Percentiles rank a stretch among this genome's conserved stretches.
Evolutionary conservation across 2,797 vertebrate genomes (phyloP).

Genomic region (Spinus pinus): DNA sequence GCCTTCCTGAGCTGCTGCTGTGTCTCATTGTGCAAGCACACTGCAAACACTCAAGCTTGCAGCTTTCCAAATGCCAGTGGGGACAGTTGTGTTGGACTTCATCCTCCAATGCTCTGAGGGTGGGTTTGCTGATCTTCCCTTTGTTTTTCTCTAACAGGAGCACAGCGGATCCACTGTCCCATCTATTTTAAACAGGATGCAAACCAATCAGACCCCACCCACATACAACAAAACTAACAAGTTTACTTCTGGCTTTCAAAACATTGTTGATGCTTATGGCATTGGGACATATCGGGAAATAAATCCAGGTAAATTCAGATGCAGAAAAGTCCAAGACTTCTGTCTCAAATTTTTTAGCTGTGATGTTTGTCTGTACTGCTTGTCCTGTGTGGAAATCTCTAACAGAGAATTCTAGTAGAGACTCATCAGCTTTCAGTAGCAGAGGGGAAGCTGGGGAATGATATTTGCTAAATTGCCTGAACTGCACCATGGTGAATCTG

Average conservation of each 20-base stretch:
- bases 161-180: conserved; percentile 97
- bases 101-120: rapidly evolving
- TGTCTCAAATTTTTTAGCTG: rapidly evolving
- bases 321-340: background rate
- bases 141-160: conserved; percentile 77
- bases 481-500: background rate
- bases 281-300: conserved; percentile 96
- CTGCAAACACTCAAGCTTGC: background rate
- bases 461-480: background rate
- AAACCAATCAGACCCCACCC: conserved; percentile 94
- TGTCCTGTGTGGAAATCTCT: background rate
- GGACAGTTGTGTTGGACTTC: background rate
- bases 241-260: conserved; percentile 96
- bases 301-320: conserved; percentile 88
- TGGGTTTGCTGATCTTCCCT: background rate
- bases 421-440: background rate
- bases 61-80: background rate
- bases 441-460: background rate
- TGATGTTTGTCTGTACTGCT: background rate
- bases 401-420: background rate
- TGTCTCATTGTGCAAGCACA: background rate
- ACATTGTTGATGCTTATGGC: conserved; percentile 96
- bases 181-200: conserved; percentile 97
- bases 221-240: conserved; percentile 99
- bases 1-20: background rate